Conservation (phyloP, 2,797 vertebrate genomes). For the Amniataba percoides region DNA sequence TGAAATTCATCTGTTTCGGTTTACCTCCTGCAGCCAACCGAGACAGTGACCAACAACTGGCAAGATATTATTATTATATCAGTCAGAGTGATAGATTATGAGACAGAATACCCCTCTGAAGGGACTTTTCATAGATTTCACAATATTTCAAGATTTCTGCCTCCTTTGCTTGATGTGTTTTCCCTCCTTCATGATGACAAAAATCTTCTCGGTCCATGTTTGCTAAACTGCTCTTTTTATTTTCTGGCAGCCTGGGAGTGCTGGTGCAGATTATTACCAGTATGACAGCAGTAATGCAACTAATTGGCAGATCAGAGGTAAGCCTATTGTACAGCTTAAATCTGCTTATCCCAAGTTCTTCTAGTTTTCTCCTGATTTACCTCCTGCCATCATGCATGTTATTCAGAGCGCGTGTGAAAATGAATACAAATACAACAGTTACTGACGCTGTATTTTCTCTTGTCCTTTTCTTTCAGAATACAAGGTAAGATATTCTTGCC, state of each 20-base stretch:
- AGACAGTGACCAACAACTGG: conserved; percentile 1
- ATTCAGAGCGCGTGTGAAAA: background rate
- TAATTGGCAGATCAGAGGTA: conserved; percentile 97
- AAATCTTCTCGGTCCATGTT: conserved; percentile 5
- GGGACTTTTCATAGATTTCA: background rate
- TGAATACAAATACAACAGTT: background rate
- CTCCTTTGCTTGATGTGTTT: background rate
- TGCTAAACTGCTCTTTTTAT: conserved; percentile 39
- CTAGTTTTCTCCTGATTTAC: conserved; percentile 19
- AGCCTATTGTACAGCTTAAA: conserved; percentile 27
- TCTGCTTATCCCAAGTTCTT: conserved; percentile 18
- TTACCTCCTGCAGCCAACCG: conserved; percentile 21
- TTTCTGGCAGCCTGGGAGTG: conserved; percentile 89
- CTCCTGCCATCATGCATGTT: background rate
- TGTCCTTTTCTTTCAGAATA: conserved; percentile 89
- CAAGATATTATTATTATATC: background rate
- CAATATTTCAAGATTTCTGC: background rate
- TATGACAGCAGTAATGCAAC: conserved; percentile 94
- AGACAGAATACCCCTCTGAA: background rate
- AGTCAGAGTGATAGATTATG: conserved; percentile 1
- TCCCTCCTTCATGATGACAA: background rate
- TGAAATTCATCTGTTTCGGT: conserved; percentile 48
- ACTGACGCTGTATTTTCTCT: conserved; percentile 5
- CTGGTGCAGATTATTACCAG: conserved; percentile 92
- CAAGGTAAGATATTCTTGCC: conserved; percentile 88